phyloP scores from a whole-genome alignment of 2,888 invertebrate genomes.

The Meteorus colon region DNA sequence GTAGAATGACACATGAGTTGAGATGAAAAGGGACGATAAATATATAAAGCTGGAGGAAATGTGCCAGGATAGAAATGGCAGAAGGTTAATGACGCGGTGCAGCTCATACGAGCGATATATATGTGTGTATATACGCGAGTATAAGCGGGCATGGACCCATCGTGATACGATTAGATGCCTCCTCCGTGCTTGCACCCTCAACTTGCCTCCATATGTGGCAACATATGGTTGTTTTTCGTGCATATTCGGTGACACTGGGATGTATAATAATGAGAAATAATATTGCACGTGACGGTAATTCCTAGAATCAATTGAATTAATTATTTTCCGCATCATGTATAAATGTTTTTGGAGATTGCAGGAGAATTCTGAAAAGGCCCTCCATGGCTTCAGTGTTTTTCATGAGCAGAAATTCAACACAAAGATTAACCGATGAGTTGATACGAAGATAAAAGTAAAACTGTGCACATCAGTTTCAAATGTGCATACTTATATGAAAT shows the following conservation, averaged over 20 bases:
- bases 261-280: background rate
- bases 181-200: conserved; percentile 21
- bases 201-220: background rate
- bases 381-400: no score
- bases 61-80: conserved; percentile 28
- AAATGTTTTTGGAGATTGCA: background rate
- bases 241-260: background rate
- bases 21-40: background rate
- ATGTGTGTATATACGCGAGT: background rate
- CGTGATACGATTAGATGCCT: conserved; percentile 43
- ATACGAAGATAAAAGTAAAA: no score
- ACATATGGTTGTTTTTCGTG: conserved; percentile 33
- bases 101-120: conserved; percentile 17
- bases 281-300: background rate
- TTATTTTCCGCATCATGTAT: background rate
- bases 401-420: no score
- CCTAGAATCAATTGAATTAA: background rate
- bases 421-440: no score
- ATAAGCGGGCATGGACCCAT: conserved; percentile 27
- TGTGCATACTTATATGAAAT: background rate
- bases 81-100: conserved; percentile 32
- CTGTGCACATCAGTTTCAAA: background rate
- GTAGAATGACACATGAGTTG: background rate
- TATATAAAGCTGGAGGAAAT: conserved; percentile 17
- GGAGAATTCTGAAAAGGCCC: background rate